phyloP scores from a whole-genome alignment of 2,113 vertebrate genomes.

The Fukomys damarensis region DNA sequence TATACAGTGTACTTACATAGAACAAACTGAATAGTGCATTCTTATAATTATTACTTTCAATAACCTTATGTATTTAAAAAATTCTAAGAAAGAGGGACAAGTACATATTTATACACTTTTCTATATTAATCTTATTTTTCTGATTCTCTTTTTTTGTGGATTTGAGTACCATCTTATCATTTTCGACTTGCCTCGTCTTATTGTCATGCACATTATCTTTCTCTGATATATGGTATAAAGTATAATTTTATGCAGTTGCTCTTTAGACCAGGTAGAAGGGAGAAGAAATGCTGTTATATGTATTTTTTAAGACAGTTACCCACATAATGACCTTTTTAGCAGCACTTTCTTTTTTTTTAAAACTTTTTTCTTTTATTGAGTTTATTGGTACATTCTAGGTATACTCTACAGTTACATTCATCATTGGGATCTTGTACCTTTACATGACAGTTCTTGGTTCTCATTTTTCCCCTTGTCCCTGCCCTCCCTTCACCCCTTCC shows the following conservation, averaged over 20 bases:
- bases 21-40: neutral
- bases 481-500: no score
- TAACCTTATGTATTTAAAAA: neutral
- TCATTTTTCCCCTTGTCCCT: no score
- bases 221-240: neutral
- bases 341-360: neutral
- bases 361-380: no score
- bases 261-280: slow-evolving; percentile 10
- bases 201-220: neutral
- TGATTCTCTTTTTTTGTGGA: neutral
- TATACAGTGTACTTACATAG: neutral
- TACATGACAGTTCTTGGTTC: no score
- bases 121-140: neutral
- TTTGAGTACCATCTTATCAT: neutral
- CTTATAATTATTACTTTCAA: neutral
- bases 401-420: no score
- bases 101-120: neutral
- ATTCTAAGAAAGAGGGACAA: neutral
- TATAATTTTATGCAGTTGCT: neutral
- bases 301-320: neutral
- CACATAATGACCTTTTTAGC: neutral
- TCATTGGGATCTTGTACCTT: no score
- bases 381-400: no score
- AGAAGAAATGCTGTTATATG: neutral
- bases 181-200: neutral